Percentiles rank a stretch among this genome's conserved stretches.
These are phyloP conservation scores for Falco berigora DNA, from an alignment of 2,797 vertebrate species.

Conservation along the genomic window DNA sequence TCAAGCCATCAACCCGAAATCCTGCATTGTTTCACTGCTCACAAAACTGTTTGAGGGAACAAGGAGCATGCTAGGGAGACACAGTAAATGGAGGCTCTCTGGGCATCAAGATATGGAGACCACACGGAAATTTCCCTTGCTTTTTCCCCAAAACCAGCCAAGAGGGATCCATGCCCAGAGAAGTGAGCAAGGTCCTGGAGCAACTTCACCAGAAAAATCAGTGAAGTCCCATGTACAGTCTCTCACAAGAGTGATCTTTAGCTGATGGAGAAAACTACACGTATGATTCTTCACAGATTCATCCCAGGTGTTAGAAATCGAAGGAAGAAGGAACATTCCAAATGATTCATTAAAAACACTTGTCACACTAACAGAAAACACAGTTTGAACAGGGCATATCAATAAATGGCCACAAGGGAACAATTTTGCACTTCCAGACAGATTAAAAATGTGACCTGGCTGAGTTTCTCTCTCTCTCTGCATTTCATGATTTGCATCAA, in stretches of 20 bases:
- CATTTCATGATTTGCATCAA: background rate
- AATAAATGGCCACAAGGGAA: background rate
- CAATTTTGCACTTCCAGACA: background rate
- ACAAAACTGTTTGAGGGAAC: background rate
- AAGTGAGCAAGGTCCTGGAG: background rate
- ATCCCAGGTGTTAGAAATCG: background rate
- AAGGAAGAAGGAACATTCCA: background rate
- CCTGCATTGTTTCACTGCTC: background rate
- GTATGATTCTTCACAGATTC: background rate
- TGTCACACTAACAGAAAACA: background rate
- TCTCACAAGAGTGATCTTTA: background rate
- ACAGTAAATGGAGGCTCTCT: background rate
- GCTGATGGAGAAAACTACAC: background rate
- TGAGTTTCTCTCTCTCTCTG: background rate
- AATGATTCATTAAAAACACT: background rate
- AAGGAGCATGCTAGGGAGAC: background rate
- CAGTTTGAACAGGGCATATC: background rate
- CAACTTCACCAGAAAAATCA: background rate
- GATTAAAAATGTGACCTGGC: background rate
- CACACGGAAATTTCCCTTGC: background rate
- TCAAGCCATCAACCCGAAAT: background rate
- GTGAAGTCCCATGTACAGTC: background rate
- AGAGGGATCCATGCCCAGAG: background rate
- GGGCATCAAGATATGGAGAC: background rate
- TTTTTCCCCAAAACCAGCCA: background rate